Evolutionary conservation across 2,797 vertebrate genomes (phyloP), one percentile per base, ranked within the genome.

Genomic region (Caiman crocodilus): DNA sequence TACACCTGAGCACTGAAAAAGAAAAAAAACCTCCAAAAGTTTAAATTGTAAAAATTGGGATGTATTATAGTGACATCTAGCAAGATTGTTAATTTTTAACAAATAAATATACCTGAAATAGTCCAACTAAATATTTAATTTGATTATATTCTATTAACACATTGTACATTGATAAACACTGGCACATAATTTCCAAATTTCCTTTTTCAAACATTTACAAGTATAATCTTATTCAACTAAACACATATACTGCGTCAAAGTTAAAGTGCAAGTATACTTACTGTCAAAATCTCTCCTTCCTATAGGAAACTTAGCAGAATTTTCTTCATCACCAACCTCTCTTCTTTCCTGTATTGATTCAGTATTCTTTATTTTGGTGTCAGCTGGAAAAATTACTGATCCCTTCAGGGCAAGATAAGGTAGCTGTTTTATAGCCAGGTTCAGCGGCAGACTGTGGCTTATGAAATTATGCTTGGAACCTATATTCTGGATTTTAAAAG

Each of bases 1-100:
- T 99, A 91, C 99, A 99, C 63, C 99, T 98, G 93, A 99, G 98
- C 94, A 99, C 99, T 99, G 86, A 25, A 84, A 81, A 79, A 18
- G 75, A 32, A 84, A 73, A 26, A 90, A 89, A 80, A 81, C 79
- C n/a, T 2, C 11, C 61, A 25, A 60, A 79, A 57, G 2, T 64
- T 93, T 88, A 84, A 88, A 42, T 90, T 17, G 9, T 82, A 65
- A 82, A 78, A 89, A 76, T 1, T 28, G 35, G 6, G 65, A 21
- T 90, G 86, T 14, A 58, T 64, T 78, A 75, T 84, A 50, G 42
- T 50, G 17, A 63, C 4, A 14, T 75, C n/a, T 93, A 17, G 58
- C 84, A 90, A 64, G 82, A 64, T 0, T 21, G 18, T 76, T 84
- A 56, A 61, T 83, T 50, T 42, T 83, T 87, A 57, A 84, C 2